Conservation (phyloP, 2,113 vertebrate species). For the Melanerpes formicivorus region DNA sequence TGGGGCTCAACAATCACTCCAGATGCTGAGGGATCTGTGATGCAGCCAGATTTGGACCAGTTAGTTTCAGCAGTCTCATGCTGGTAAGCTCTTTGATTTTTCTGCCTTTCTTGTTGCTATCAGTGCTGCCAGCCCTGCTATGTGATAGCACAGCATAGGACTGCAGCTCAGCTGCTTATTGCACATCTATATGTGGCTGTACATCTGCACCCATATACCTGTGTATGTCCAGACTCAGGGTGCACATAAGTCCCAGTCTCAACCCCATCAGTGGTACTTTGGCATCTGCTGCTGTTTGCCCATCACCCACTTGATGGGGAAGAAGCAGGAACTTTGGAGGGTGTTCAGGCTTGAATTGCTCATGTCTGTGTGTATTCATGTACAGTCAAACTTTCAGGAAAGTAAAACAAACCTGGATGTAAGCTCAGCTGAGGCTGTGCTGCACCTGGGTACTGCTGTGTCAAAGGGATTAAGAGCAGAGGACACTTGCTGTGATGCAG, state of each 20-base stretch:
- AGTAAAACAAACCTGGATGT: background rate
- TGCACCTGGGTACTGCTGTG: accelerated
- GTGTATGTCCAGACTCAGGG: background rate
- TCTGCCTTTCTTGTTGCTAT: background rate
- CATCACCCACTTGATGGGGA: accelerated
- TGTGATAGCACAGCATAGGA: too few relatives aligned
- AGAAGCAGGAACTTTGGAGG: background rate
- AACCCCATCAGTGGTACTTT: background rate
- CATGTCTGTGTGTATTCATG: background rate
- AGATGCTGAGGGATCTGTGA: accelerated
- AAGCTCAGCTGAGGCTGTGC: background rate
- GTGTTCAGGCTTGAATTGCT: background rate
- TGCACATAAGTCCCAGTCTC: background rate
- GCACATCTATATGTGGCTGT: background rate
- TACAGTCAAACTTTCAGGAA: background rate
- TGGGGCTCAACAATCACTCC: accelerated
- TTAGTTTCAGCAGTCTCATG: background rate
- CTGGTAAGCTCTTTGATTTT: background rate
- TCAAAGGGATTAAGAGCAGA: background rate
- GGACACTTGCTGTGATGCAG: background rate
- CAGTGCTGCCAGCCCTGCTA: background rate
- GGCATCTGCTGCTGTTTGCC: background rate
- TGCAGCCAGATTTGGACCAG: background rate
- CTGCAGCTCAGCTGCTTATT: background rate
- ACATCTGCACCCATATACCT: accelerated